Evolutionary conservation across 2,888 invertebrate genomes (phyloP), one percentile per base, ranked within the genome.

Genomic region (Coleophora deauratella): DNA sequence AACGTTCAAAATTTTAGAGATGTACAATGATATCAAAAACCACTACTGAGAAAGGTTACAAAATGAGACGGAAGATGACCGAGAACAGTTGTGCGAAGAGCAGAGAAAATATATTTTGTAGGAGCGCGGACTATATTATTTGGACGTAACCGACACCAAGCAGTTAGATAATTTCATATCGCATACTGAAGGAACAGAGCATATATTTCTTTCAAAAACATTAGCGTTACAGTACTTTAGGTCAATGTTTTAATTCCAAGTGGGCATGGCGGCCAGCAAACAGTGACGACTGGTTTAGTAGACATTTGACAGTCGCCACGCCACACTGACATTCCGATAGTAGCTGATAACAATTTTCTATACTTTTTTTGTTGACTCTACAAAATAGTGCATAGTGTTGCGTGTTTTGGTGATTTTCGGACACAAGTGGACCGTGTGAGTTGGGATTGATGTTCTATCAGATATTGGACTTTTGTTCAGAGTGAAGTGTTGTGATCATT

Each of bases 281-380:
- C 77, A 76, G 75, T 79, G 84, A 80, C 80, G 79, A 81, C 78
- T 80, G 81, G 78, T 79, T 84, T 85, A 85, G 85, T 84, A 84
- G 80, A 84, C 82, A 84, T 71, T 84, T 85, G 85, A 85, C 85
- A 84, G 81, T 81, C 84, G 74, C 81, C 82, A 81, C 82, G 79
- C 84, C 79, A 81, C 77, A 81, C 75, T 84, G 84, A 81, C 82
- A 84, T 81, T 81, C 76, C 80, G 77, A 84, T 81, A 81, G 72
- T 67, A 77, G 71, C 77, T 78, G 78, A 82, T 81, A 84, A 80
- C 71, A 75, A 72, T 72, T 68, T 71, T 73, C 69, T 74, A 78
- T 77, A 75, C 72, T 74, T 66, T 72, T 71, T 80, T 74, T 78
- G 66, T 69, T 74, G 71, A 72, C 74, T 65, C 55, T 64, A 60